Conservation (phyloP, 2,888 invertebrate genomes). For the Platycheirus rosarum region DNA sequence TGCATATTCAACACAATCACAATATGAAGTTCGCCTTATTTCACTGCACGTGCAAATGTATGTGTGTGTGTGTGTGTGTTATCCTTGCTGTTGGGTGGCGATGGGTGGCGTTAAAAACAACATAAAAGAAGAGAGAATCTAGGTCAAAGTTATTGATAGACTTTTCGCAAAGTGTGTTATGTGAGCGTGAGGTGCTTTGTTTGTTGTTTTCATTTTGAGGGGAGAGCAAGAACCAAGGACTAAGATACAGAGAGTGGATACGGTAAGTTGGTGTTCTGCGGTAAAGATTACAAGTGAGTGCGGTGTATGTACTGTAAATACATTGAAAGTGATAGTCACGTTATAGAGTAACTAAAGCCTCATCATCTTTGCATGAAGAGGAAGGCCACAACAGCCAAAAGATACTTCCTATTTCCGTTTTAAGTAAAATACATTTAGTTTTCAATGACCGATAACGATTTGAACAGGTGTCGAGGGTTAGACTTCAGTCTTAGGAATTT, state of each 20-base stretch:
- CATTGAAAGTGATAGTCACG: constrained; percentile 51
- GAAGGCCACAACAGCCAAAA: not conserved
- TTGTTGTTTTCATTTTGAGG: constrained; percentile 67
- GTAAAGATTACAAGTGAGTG: constrained; percentile 61
- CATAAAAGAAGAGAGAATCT: constrained; percentile 37
- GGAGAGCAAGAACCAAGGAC: constrained; percentile 40
- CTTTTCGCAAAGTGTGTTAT: constrained; percentile 46
- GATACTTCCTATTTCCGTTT: not conserved
- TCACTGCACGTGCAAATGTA: not conserved
- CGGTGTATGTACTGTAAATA: no score
- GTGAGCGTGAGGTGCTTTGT: constrained; percentile 23
- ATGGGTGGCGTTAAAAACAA: constrained; percentile 22
- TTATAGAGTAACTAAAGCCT: constrained; percentile 29
- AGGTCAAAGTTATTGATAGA: constrained; percentile 72
- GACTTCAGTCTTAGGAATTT: constrained; percentile 52
- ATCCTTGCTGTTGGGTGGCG: not conserved
- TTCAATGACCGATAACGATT: constrained; percentile 52
- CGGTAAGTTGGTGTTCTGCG: constrained; percentile 30
- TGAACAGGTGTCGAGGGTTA: constrained; percentile 52
- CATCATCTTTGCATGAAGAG: not conserved
- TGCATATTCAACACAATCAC: constrained; percentile 46
- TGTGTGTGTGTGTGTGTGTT: not conserved
- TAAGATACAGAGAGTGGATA: constrained; percentile 3
- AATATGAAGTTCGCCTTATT: constrained; percentile 6
- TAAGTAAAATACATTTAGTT: not conserved